Conservation (phyloP, 2,797 vertebrate genomes). For the Platalea minor region DNA sequence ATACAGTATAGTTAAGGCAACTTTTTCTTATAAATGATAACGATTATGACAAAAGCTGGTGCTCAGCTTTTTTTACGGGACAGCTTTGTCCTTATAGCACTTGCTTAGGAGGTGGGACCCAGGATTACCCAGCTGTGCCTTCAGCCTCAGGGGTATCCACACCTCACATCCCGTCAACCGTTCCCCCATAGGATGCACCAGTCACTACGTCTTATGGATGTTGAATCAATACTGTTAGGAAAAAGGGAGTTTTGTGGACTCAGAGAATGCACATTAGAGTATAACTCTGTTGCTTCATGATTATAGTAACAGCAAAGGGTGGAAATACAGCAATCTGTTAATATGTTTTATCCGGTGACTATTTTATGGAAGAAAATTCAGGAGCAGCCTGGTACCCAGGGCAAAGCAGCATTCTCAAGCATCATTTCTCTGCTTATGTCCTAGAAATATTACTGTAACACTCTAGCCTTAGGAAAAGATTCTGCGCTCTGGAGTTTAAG, state of each 20-base stretch:
- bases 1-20: accelerated
- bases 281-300: background rate
- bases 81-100: background rate
- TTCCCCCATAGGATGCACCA: background rate
- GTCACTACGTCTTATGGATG: accelerated
- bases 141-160: background rate
- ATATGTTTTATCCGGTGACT: background rate
- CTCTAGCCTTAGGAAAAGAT: background rate
- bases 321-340: background rate
- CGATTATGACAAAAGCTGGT: background rate
- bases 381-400: background rate
- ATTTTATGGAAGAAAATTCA: background rate
- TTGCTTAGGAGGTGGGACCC: background rate
- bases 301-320: background rate
- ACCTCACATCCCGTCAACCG: background rate
- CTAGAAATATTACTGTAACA: background rate
- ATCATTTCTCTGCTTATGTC: background rate
- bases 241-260: background rate
- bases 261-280: background rate
- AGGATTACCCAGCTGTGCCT: background rate
- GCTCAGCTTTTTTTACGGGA: background rate
- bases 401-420: background rate
- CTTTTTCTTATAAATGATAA: background rate
- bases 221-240: background rate
- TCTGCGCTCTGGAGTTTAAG: background rate